Evolutionary conservation across 1,140 invertebrate genomes (phyloP).

Genomic region (Apis mellifera): Amel_HAv3.1 CM009944.2:4988001-4988500

Average conservation of each 20-base stretch:
- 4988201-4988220: slow-evolving; percentile 82
- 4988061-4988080: slow-evolving; percentile 60
- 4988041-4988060: slow-evolving; percentile 46
- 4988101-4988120: slow-evolving; percentile 74
- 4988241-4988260: slow-evolving; percentile 71
- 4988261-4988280: slow-evolving; percentile 66
- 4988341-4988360: neutral
- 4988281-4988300: slow-evolving; percentile 82
- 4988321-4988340: slow-evolving; percentile 75
- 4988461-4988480: slow-evolving; percentile 12
- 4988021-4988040: slow-evolving; percentile 63
- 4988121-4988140: slow-evolving; percentile 75
- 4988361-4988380: slow-evolving; percentile 46
- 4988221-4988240: slow-evolving; percentile 79
- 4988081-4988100: slow-evolving; percentile 73
- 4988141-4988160: slow-evolving; percentile 79
- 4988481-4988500: neutral
- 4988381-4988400: slow-evolving; percentile 10
- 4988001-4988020: slow-evolving; percentile 69
- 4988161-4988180: slow-evolving; percentile 75
- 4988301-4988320: slow-evolving; percentile 81
- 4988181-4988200: slow-evolving; percentile 81
- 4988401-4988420: slow-evolving; percentile 44
- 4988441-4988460: slow-evolving; percentile 58
- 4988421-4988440: slow-evolving; percentile 61